Evolutionary conservation across 2,888 invertebrate genomes (phyloP), one percentile per base, ranked within the genome.

Genomic region (Drosophila parthenogenetica): DNA sequence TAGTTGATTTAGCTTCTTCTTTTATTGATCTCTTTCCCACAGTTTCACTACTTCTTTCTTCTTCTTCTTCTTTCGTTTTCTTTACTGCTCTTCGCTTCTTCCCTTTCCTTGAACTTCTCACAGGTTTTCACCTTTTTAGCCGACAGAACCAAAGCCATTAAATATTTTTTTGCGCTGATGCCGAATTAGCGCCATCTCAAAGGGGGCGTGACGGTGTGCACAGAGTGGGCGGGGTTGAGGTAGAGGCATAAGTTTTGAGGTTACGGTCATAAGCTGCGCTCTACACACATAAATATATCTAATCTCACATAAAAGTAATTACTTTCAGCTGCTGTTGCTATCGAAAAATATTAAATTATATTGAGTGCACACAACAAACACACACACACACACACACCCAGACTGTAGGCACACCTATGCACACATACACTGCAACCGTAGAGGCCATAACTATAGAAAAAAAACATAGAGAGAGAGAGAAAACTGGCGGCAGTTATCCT

Each of bases 341-440:
- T 83, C 83, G 83, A 83, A 76, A 84, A 88, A 86, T 84, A 84
- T 88, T 83, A 84, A 84, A 84, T 84, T 84, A 88, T 84, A 88
- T 84, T 88, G 84, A 88, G 89, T 83, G 89, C 75, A 81, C 59
- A 67, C 69, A 77, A 73, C 57, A 60, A 60, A 57, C 42, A 51
- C 61, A 67, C 55, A 66, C 50, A 58, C 64, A 61, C 13, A 45
- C 42, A 58, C 50, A 29, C 37, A 43, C 61, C 49, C 16, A 45
- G 22, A 16, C 32, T n/a, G 35, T 49, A 35, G 49, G 35, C 49
- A 19, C 49, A 48, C 73, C 50, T 50, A 50, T 51, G 11, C 48
- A 64, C 53, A 58, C 48, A 22, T 22, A 63, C 25, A 46, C 43
- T 40, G 58, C 58, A 48, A 58, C 58, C 49, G 17, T 57, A 62